phyloP scores from a whole-genome alignment of 2,113 vertebrate genomes.

The Calidris pugnax region DNA sequence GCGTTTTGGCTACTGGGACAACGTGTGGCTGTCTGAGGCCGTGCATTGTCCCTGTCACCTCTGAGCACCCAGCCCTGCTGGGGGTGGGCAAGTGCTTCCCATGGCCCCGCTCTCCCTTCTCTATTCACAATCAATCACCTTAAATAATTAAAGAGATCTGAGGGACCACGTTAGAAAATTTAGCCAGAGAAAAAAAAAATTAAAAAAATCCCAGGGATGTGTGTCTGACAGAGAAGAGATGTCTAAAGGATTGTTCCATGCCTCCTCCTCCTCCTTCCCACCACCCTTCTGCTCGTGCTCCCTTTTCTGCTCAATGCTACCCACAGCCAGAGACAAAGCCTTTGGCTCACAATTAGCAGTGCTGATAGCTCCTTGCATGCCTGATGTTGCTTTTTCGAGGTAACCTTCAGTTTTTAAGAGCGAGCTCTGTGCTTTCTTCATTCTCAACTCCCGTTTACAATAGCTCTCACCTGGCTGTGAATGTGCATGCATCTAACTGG shows the following conservation, averaged over 20 bases:
- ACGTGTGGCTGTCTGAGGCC: accelerated
- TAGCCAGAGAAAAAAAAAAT: background rate
- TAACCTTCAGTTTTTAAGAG: background rate
- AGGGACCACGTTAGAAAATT: background rate
- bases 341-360: background rate
- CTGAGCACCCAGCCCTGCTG: background rate
- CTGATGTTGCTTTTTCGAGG: background rate
- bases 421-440: background rate
- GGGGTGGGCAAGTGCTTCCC: accelerated
- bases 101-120: accelerated
- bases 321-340: background rate
- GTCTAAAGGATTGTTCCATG: accelerated
- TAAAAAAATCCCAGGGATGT: background rate
- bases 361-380: background rate
- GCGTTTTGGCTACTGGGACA: accelerated
- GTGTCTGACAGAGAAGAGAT: background rate
- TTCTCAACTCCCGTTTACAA: background rate
- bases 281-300: background rate
- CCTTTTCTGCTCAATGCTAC: background rate
- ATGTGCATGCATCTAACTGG: slow-evolving; percentile 29
- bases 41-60: accelerated
- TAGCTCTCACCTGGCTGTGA: slow-evolving; percentile 59
- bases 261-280: background rate
- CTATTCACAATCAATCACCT: background rate
- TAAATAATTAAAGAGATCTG: background rate